These are phyloP conservation scores for Tanypteryx hageni DNA, from an alignment of 2,888 invertebrate species.

Conservation along the genomic window DNA sequence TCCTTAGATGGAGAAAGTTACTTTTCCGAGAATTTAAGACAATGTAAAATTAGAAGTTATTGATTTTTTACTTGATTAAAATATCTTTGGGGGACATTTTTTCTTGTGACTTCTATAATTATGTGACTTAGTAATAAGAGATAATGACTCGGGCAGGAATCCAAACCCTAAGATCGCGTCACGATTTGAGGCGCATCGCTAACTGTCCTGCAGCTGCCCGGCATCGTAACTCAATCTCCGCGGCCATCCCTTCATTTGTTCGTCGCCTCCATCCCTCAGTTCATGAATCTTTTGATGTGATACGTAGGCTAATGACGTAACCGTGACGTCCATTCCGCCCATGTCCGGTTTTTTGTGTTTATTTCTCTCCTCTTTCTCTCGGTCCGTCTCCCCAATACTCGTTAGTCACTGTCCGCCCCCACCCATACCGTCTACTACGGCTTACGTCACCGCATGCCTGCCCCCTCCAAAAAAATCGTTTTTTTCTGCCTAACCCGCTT, in stretches of 20 bases:
- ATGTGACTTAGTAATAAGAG: neutral
- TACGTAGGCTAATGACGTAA: conserved; percentile 25
- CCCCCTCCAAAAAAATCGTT: neutral
- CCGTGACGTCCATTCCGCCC: neutral
- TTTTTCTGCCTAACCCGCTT: neutral
- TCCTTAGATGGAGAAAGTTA: no score
- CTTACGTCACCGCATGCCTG: conserved; percentile 3
- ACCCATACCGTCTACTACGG: neutral
- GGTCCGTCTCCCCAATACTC: neutral
- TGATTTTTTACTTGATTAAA: no score
- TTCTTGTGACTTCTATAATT: no score
- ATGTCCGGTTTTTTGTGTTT: neutral
- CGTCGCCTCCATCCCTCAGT: neutral
- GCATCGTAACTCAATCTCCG: neutral
- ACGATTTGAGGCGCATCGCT: neutral
- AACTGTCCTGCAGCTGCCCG: neutral
- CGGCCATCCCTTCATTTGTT: neutral
- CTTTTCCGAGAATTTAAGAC: no score
- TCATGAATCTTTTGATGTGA: neutral
- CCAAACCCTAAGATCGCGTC: neutral
- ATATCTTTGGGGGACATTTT: no score
- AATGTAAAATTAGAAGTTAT: no score
- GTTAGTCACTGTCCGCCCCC: conserved; percentile 21
- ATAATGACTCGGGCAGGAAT: neutral
- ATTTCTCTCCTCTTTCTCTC: neutral